A percentile compares a stretch with the other conserved stretches of the same genome.
These are phyloP conservation scores for Urocolius indicus DNA, from an alignment of 2,113 vertebrate genomes.

Conservation along the genomic window DNA sequence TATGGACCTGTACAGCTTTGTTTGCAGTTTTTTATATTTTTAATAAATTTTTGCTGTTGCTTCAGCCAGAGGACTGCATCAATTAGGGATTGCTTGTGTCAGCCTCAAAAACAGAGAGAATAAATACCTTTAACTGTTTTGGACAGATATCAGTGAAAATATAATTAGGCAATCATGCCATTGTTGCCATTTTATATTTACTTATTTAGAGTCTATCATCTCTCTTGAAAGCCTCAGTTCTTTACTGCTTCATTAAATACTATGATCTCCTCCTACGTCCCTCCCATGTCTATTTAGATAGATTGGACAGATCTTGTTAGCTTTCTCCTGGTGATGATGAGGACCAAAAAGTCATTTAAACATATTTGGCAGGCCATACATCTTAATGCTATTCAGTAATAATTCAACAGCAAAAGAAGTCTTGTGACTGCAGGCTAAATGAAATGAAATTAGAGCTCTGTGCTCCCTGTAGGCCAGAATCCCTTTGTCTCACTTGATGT, in stretches of 20 bases:
- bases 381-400: slow-evolving; percentile 32
- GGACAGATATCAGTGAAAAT: background rate
- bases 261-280: background rate
- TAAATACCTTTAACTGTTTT: background rate
- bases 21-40: background rate
- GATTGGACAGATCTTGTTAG: background rate
- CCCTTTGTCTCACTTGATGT: background rate
- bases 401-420: background rate
- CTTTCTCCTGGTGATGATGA: slow-evolving; percentile 7
- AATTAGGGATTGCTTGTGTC: background rate
- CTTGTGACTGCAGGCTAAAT: background rate
- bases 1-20: background rate
- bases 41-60: background rate
- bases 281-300: background rate
- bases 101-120: background rate
- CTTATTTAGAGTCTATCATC: background rate
- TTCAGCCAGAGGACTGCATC: background rate
- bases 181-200: background rate
- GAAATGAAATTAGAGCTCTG: background rate
- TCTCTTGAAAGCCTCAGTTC: background rate
- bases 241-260: slow-evolving; percentile 22
- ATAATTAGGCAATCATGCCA: background rate
- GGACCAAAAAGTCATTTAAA: slow-evolving; percentile 45
- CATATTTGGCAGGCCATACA: slow-evolving; percentile 33
- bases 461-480: background rate